Base-by-base conservation (phyloP, 1,140 invertebrate species). In the Drosophila micromelanica region DNA sequence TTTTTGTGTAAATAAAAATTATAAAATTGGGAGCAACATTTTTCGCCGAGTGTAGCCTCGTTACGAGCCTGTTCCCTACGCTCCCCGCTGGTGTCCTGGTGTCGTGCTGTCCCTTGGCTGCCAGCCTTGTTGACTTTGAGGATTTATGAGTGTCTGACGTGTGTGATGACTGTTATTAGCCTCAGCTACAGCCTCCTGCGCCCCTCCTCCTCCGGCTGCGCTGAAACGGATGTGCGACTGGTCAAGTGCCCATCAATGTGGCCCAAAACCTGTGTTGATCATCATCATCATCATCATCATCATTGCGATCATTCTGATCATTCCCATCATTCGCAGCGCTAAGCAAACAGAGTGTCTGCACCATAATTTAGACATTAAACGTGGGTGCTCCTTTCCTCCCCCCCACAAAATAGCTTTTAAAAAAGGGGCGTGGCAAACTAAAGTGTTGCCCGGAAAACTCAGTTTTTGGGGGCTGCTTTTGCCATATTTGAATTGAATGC, bases 101-200 rank as follows among this genome's bases (percentile, higher is more conserved):
- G n/a, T 2, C 15, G 45, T 15, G 45, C 46, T 74, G 55, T 61
- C 51, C 65, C 56, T 69, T 59, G 76, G 54, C 59, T 23, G 11
- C 52, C 73, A n/a, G 78, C 56, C 76, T 89, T 84, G 85, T 84
- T 90, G 85, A 90, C 80, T 85, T 80, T 78, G 78, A 91, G 90
- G 80, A 91, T 91, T 91, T 91, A 91, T 91, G 82, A 91, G 84
- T 89, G 89, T 91, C 89, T 85, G 84, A 87, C 82, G 79, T 90
- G 80, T 89, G 84, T 85, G 89, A 91, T 91, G 89, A 91, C 89
- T 91, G 89, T 91, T 91, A 91, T 91, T 91, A 91, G 84, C 85
- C 71, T 45, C 75, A 68, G 75, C 80, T 72, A 49, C 71, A 56
- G 70, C 67, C 37, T 13, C 11, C 13, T n/a, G 9, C 17, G 9